phyloP scores from a whole-genome alignment of 2,797 vertebrate species.

The Danio albolineatus region DNA sequence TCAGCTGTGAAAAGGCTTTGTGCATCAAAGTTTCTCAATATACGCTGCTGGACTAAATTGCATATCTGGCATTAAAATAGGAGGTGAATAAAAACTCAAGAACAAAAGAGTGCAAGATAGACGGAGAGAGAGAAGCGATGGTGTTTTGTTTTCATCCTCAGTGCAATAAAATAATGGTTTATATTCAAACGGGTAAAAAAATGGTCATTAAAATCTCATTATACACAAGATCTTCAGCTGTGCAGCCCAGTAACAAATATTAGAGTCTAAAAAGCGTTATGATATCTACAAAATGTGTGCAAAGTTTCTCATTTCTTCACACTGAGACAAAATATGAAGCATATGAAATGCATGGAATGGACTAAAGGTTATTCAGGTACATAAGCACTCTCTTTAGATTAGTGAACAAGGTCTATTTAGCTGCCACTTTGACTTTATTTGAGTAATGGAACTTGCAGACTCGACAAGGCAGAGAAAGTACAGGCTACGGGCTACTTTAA shows the following conservation, averaged over 20 bases:
- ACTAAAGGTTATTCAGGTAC: constrained; percentile 34
- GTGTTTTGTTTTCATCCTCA: constrained; percentile 22
- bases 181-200: not conserved
- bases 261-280: not conserved
- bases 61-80: constrained; percentile 13
- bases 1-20: constrained; percentile 27
- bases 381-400: constrained; percentile 20
- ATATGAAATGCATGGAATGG: not conserved
- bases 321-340: not conserved
- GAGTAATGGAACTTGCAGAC: constrained; percentile 43
- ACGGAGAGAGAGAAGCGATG: not conserved
- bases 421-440: constrained; percentile 48
- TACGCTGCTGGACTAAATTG: constrained; percentile 18
- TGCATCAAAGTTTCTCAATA: constrained; percentile 26
- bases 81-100: constrained; percentile 13
- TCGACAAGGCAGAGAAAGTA: constrained; percentile 5
- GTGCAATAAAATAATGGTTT: constrained; percentile 7
- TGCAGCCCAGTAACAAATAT: not conserved
- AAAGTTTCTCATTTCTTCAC: not conserved
- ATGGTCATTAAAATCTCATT: constrained; percentile 32
- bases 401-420: constrained; percentile 17
- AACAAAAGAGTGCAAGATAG: not conserved
- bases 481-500: constrained; percentile 21
- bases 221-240: not conserved
- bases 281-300: not conserved